These are phyloP conservation scores for Odocoileus hemionus DNA, from an alignment of 2,113 vertebrate species.

Conservation along the genomic window DNA sequence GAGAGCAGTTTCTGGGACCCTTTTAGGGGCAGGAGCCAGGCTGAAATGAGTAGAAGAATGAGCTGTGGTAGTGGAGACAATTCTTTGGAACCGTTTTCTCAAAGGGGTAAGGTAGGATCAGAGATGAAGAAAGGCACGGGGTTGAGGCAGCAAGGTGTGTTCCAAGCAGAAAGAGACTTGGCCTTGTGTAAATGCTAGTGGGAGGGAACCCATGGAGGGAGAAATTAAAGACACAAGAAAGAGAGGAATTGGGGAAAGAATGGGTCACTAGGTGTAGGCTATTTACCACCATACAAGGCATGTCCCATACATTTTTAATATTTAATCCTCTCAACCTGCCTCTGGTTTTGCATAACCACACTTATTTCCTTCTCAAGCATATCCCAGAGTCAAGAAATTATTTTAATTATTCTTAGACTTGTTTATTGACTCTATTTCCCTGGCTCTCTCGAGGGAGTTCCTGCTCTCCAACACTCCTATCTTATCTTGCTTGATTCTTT, in stretches of 20 bases:
- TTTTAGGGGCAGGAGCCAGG: not conserved
- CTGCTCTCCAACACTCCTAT: not conserved
- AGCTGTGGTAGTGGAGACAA: not conserved
- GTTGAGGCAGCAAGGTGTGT: not conserved
- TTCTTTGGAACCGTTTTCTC: not conserved
- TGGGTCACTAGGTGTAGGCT: not conserved
- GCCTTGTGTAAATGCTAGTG: not conserved
- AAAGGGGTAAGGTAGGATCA: too few relatives aligned
- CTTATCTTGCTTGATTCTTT: not conserved
- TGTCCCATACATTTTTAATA: slow-evolving; percentile 11
- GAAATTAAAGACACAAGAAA: slow-evolving; percentile 18
- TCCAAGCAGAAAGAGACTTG: not conserved
- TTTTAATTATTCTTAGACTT: slow-evolving; percentile 38
- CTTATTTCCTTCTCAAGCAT: not conserved
- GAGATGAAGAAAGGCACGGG: rapidly evolving
- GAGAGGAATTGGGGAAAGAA: not conserved
- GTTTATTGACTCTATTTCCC: slow-evolving; percentile 13
- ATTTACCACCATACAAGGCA: not conserved
- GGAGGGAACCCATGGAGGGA: not conserved
- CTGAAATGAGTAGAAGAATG: not conserved
- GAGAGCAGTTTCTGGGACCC: not conserved
- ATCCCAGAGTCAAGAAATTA: not conserved
- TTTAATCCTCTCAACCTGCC: slow-evolving; percentile 6
- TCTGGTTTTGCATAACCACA: not conserved
- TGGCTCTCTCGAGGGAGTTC: not conserved